Evolutionary conservation across 2,113 vertebrate species (phyloP), one percentile per base, ranked within the genome.

Genomic region (Pangasianodon hypophthalmus): DNA sequence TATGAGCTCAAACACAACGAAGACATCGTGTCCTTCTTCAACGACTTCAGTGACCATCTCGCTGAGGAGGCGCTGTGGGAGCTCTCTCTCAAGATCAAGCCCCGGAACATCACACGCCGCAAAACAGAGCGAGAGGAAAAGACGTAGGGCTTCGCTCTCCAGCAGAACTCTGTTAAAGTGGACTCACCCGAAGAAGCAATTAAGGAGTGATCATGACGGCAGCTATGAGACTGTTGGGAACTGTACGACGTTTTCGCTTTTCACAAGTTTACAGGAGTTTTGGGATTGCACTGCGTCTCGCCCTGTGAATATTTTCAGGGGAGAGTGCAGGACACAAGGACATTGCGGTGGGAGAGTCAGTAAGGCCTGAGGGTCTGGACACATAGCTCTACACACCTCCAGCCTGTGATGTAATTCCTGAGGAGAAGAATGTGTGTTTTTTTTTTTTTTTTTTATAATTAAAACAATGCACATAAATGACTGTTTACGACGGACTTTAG

Each of bases 21-120:
- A 0, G 98, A 99, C 92, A 97, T 99, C 41, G 97, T 98, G 14
- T 97, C 95, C 0, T 99, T 99, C 95, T 99, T 99, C 93, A 99
- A 99, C 0, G 98, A 98, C 92, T 99, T 99, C 96, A 97, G 97
- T 0, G 98, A 99, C 93, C 98, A 99, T 95, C 95, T 99, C 92
- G 97, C 98, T 0, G 98, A 99, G 93, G 98, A 99, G 93, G 98
- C 98, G 3, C 85, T 99, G 21, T 99, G 98, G 98, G 98, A 99
- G 90, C 97, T 99, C 21, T 99, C 98, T 37, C 95, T 99, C 89
- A 98, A 97, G 94, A 98, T 99, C 95, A 98, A 97, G 56, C 98
- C 98, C 6, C 95, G 97, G 6, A 98, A 98, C 92, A 95, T 96
- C 56, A 96, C 97, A 0, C 93, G 98, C 91, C 94, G 96, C 83